Evolutionary conservation across 2,888 invertebrate species (phyloP).

Genomic region (Heterodera filipjevi): DNA sequence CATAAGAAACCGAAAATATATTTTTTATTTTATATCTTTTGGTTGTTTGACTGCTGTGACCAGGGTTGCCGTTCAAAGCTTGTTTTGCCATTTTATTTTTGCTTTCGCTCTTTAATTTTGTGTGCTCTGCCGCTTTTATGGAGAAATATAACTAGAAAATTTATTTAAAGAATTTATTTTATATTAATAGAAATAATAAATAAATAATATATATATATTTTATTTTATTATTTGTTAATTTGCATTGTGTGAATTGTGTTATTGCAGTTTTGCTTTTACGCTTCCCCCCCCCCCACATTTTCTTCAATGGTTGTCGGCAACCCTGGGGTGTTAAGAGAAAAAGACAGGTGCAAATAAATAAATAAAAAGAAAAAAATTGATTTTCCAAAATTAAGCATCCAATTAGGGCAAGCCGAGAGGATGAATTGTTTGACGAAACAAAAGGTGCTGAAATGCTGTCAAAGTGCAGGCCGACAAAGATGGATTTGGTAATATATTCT

Average conservation of each 20-base stretch:
- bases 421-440: slow-evolving; percentile 2
- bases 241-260: slow-evolving; percentile 6
- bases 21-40: not conserved
- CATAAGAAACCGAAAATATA: no score
- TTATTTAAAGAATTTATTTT: no score
- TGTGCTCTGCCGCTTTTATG: not conserved
- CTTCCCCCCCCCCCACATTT: not conserved
- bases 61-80: slow-evolving; percentile 5
- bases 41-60: not conserved
- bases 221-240: not conserved
- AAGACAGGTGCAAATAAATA: slow-evolving; percentile 17
- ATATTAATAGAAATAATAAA: no score
- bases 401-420: not conserved
- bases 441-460: not conserved
- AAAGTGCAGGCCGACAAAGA: slow-evolving; percentile 44
- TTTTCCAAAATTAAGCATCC: not conserved
- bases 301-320: not conserved
- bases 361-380: not conserved
- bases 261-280: not conserved
- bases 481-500: slow-evolving; percentile 43
- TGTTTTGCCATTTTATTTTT: not conserved
- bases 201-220: not conserved
- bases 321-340: slow-evolving; percentile 20
- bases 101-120: not conserved
- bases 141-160: not conserved